phyloP scores from a whole-genome alignment of 1,140 invertebrate species.

The Bombus superbus region DNA sequence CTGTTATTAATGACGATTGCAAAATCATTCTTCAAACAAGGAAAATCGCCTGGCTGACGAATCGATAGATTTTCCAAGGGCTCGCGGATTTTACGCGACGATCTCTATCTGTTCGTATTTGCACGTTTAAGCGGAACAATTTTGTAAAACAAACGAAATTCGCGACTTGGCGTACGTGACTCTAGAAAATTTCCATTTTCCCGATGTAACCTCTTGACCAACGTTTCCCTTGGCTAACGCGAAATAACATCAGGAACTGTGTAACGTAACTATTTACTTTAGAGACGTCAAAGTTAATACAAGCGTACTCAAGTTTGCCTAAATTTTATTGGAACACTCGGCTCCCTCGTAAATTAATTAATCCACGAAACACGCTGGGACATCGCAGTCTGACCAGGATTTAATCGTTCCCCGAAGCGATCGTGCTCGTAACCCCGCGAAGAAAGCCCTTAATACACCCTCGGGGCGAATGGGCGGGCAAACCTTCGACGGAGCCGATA shows the following conservation, averaged over 20 bases:
- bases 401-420: conserved; percentile 15
- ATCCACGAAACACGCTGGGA: neutral
- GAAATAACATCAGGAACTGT: neutral
- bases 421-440: conserved; percentile 3
- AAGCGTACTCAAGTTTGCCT: neutral
- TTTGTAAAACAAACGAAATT: neutral
- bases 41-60: neutral
- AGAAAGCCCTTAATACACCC: neutral
- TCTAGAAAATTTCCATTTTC: neutral
- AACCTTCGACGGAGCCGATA: neutral
- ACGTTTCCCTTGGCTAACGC: neutral
- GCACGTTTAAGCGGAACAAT: neutral
- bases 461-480: neutral
- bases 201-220: neutral
- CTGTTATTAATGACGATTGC: neutral
- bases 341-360: conserved; percentile 1
- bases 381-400: neutral
- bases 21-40: neutral
- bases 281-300: too few species aligned
- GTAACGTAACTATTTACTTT: neutral
- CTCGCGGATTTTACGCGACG: neutral
- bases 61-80: neutral
- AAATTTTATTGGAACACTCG: conserved; percentile 4
- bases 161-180: neutral
- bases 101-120: neutral